phyloP scores from a whole-genome alignment of 2,888 invertebrate species.

The Ochlodes sylvanus region DNA sequence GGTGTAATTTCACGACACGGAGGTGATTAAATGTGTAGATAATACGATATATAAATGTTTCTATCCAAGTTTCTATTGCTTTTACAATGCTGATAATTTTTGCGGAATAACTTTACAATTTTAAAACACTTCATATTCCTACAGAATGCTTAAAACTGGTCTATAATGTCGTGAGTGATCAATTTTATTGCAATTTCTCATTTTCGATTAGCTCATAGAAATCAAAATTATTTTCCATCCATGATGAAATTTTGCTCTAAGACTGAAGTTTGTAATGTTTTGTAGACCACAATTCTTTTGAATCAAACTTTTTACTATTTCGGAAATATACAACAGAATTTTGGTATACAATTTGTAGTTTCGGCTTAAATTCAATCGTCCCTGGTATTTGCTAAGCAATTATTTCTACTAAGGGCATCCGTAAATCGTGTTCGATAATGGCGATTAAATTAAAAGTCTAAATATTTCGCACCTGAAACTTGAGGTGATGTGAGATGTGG shows the following conservation, averaged over 20 bases:
- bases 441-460: neutral
- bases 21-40: slow-evolving; percentile 13
- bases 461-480: too few species aligned
- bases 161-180: too few species aligned
- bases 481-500: too few species aligned
- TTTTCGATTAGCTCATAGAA: slow-evolving; percentile 16
- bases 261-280: slow-evolving; percentile 30
- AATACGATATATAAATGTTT: slow-evolving; percentile 6
- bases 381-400: neutral
- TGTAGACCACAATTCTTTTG: slow-evolving; percentile 26
- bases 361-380: neutral
- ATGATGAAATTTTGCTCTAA: slow-evolving; percentile 23
- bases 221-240: slow-evolving; percentile 25
- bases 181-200: slow-evolving; percentile 8
- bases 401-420: neutral
- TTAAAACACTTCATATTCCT: too few species aligned
- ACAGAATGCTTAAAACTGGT: too few species aligned
- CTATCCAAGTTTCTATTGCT: slow-evolving; percentile 1
- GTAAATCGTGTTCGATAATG: neutral
- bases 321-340: slow-evolving; percentile 5
- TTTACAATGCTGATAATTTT: neutral
- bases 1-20: slow-evolving; percentile 17
- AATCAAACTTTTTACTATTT: slow-evolving; percentile 10
- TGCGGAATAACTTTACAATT: too few species aligned
- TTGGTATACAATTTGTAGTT: neutral